Conservation (phyloP, 2,888 invertebrate species). For the Andrena bicolor region DNA sequence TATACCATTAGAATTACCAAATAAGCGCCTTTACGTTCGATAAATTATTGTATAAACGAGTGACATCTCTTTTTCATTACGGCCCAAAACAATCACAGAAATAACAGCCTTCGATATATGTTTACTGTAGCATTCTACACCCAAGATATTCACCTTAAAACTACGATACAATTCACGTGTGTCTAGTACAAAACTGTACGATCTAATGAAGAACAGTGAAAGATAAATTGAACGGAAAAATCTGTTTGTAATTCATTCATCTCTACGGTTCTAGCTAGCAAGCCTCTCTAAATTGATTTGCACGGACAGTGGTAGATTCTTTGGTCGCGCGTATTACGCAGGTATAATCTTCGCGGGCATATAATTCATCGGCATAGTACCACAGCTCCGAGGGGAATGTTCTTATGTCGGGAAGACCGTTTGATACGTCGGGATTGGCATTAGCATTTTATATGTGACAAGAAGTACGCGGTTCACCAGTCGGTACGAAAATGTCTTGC, state of each 20-base stretch:
- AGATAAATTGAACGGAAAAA: background rate
- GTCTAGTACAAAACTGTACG: background rate
- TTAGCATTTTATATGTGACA: conserved; percentile 61
- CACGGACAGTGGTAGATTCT: conserved; percentile 1
- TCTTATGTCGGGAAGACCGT: conserved; percentile 15
- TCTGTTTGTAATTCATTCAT: background rate
- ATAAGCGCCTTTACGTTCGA: background rate
- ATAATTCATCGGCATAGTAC: background rate
- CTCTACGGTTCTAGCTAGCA: background rate
- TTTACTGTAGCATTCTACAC: background rate
- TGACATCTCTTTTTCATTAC: background rate
- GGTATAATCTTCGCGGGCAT: conserved; percentile 8
- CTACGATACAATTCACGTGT: background rate
- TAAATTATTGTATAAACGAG: background rate
- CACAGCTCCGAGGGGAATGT: background rate
- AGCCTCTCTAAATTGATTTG: conserved; percentile 37
- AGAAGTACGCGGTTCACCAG: conserved; percentile 76
- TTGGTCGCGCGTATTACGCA: background rate
- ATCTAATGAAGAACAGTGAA: background rate
- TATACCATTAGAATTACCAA: no score
- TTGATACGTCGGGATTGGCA: conserved; percentile 24
- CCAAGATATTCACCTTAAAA: background rate
- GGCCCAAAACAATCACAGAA: conserved; percentile 1
- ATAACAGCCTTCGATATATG: background rate
- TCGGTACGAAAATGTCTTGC: conserved; percentile 84